A percentile compares a stretch with the other conserved stretches of the same genome.
Conservation (phyloP, 2,888 invertebrate species). For the Nomada ruficornis region DNA sequence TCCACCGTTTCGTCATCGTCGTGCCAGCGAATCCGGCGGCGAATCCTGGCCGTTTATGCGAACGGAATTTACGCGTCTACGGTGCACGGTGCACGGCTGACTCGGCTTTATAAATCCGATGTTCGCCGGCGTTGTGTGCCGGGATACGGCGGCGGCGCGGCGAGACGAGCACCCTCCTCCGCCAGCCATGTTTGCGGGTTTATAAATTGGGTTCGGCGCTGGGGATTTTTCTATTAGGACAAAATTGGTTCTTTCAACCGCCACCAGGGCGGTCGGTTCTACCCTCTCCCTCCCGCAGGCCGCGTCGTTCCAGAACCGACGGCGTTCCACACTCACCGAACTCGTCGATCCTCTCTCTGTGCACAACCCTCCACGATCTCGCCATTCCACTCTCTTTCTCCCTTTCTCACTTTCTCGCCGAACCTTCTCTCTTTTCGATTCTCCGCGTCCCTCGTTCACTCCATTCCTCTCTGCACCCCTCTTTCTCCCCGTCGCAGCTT, state of each 20-base stretch:
- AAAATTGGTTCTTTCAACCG: conserved; percentile 85
- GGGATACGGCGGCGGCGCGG: conserved; percentile 70
- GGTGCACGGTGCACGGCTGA: conserved; percentile 59
- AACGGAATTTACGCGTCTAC: conserved; percentile 68
- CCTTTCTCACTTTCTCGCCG: conserved; percentile 28
- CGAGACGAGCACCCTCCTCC: conserved; percentile 58
- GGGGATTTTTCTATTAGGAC: conserved; percentile 85
- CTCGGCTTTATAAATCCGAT: conserved; percentile 76
- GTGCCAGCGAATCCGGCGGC: not conserved
- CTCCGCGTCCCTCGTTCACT: conserved; percentile 24
- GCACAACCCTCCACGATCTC: conserved; percentile 32
- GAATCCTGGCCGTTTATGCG: conserved; percentile 50
- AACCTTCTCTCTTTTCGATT: conserved; percentile 54
- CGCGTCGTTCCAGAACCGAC: conserved; percentile 57
- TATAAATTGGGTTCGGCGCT: conserved; percentile 84
- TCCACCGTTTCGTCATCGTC: not conserved
- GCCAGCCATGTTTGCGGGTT: conserved; percentile 84
- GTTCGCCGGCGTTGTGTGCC: conserved; percentile 72
- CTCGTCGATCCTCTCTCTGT: conserved; percentile 67
- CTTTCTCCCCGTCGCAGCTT: conserved; percentile 30
- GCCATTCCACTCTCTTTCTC: conserved; percentile 24
- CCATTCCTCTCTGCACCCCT: conserved; percentile 41
- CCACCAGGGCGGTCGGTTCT: conserved; percentile 79
- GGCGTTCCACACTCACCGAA: conserved; percentile 61
- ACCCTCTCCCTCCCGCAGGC: conserved; percentile 42